A percentile compares a stretch with the other conserved stretches of the same genome.
Conservation (phyloP, 2,797 vertebrate genomes). For the Garrulus glandarius region DNA sequence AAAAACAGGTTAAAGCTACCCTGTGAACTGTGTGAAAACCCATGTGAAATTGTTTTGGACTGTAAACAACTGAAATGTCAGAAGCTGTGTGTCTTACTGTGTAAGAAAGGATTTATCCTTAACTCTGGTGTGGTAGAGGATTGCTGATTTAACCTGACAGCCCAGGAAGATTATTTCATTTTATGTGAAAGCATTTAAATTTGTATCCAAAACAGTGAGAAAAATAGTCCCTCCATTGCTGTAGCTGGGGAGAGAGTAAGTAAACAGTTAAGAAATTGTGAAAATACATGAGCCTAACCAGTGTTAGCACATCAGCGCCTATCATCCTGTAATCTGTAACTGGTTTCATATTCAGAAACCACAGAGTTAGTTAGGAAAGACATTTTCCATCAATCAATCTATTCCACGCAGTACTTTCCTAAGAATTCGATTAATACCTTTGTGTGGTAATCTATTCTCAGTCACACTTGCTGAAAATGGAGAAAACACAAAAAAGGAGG, state of each 20-base stretch:
- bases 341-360: neutral
- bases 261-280: conserved; percentile 24
- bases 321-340: neutral
- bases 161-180: neutral
- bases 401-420: neutral
- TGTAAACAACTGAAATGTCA: neutral
- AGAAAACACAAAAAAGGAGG: neutral
- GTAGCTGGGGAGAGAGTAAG: neutral
- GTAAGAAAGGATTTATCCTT: neutral
- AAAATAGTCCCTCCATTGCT: neutral
- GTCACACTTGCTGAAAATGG: neutral
- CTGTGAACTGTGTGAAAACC: neutral
- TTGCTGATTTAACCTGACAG: neutral
- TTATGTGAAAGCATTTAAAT: neutral
- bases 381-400: neutral
- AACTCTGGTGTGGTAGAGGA: neutral
- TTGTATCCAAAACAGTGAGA: neutral
- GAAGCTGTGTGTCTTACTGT: neutral
- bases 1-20: neutral
- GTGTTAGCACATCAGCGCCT: neutral
- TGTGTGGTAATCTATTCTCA: neutral
- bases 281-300: neutral
- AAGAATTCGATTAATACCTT: neutral
- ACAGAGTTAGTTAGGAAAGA: neutral
- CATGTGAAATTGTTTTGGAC: neutral